Conservation (phyloP, 2,797 vertebrate genomes). For the Stomatorhinus walkeri region DNA sequence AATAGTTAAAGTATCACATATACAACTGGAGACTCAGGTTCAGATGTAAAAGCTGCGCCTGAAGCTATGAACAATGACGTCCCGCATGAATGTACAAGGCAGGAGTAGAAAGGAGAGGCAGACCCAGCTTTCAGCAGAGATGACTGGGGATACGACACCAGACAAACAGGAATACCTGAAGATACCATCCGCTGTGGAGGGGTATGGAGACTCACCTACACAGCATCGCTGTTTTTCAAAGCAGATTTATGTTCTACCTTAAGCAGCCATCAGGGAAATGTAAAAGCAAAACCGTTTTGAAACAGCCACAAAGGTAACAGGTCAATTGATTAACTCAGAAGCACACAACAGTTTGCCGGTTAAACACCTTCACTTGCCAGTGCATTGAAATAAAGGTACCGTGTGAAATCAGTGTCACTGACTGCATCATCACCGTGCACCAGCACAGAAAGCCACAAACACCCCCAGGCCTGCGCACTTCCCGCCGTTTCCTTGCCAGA, state of each 20-base stretch:
- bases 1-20: conserved; percentile 3
- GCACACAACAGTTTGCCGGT: not conserved
- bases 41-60: not conserved
- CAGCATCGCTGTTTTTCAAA: not conserved
- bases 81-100: not conserved
- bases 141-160: not conserved
- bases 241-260: not conserved
- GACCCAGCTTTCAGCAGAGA: no score
- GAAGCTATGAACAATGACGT: not conserved
- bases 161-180: not conserved
- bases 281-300: not conserved
- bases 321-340: not conserved
- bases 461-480: not conserved
- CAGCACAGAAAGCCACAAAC: not conserved
- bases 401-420: not conserved
- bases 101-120: not conserved
- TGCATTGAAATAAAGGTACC: not conserved
- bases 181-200: not conserved
- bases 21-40: not conserved
- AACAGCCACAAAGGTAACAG: not conserved
- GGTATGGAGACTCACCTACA: no score
- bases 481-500: not conserved
- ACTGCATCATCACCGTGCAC: not conserved
- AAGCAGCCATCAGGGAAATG: not conserved
- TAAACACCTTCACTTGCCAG: not conserved